Percentiles rank a stretch among this genome's conserved stretches.
These are phyloP conservation scores for Lycocerus yunnanus DNA, from an alignment of 2,888 invertebrate genomes.

Conservation along the genomic window DNA sequence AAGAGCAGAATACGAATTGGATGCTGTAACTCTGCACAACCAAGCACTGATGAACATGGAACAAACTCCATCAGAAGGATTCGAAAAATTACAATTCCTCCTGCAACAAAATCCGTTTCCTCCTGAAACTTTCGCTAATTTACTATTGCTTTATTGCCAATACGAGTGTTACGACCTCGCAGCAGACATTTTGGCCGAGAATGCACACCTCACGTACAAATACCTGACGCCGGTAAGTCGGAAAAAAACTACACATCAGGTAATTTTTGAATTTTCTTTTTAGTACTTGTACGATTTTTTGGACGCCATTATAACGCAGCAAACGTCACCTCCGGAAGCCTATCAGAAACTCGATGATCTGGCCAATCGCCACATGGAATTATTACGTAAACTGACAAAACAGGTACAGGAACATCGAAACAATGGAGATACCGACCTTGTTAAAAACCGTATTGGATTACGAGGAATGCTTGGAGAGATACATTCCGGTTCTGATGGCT, in stretches of 20 bases:
- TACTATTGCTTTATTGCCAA: slow-evolving; percentile 92
- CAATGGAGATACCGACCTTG: slow-evolving; percentile 85
- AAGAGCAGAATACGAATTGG: slow-evolving; percentile 93
- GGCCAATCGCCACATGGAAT: slow-evolving; percentile 88
- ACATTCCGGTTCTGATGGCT: slow-evolving; percentile 98
- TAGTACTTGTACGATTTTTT: slow-evolving; percentile 92
- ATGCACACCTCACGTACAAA: slow-evolving; percentile 94
- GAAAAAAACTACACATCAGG: no score
- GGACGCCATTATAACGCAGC: slow-evolving; percentile 95
- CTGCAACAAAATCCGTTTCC: slow-evolving; percentile 96
- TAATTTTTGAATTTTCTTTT: slow-evolving; percentile 39
- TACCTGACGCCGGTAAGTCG: slow-evolving; percentile 84
- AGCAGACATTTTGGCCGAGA: slow-evolving; percentile 97
- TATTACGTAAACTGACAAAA: slow-evolving; percentile 87
- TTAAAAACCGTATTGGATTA: slow-evolving; percentile 91
- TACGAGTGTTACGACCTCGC: slow-evolving; percentile 97
- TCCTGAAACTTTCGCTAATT: slow-evolving; percentile 95
- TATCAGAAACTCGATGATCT: slow-evolving; percentile 95
- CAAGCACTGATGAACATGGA: slow-evolving; percentile 89
- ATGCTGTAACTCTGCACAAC: slow-evolving; percentile 97
- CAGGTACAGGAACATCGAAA: slow-evolving; percentile 91
- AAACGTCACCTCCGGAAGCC: slow-evolving; percentile 95
- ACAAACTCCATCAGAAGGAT: slow-evolving; percentile 86
- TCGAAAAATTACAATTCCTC: slow-evolving; percentile 92
- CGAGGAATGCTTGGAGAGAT: slow-evolving; percentile 87